Conservation (phyloP, 2,888 invertebrate species). For the Agrotis exclamationis region DNA sequence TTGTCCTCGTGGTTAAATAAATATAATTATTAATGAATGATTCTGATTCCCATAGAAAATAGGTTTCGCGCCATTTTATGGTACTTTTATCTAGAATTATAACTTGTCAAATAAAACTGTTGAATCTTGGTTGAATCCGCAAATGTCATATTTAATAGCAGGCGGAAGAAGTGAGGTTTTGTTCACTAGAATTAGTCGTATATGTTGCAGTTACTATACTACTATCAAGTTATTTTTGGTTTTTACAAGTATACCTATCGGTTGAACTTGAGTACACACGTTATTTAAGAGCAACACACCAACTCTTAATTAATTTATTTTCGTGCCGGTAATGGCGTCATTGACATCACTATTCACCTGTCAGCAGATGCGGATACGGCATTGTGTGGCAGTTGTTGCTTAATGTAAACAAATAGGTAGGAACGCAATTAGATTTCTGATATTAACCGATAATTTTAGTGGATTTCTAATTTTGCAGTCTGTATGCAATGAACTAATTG, state of each 20-base stretch:
- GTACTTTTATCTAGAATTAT: background rate
- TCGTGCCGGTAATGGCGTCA: slow-evolving; percentile 41
- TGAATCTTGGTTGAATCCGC: too few relatives aligned
- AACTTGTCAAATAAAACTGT: background rate
- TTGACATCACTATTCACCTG: slow-evolving; percentile 30
- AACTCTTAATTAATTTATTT: slow-evolving; percentile 7
- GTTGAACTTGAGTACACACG: background rate
- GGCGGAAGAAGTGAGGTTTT: too few relatives aligned
- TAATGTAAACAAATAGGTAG: slow-evolving; percentile 16
- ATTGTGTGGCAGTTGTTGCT: slow-evolving; percentile 12
- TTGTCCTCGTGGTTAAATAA: slow-evolving; percentile 52
- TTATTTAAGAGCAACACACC: background rate
- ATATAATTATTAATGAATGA: slow-evolving; percentile 24
- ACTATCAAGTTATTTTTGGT: background rate
- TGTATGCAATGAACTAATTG: background rate
- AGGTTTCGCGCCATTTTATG: slow-evolving; percentile 13
- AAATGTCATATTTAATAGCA: too few relatives aligned
- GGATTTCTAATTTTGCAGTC: background rate
- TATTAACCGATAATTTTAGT: background rate
- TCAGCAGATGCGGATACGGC: slow-evolving; percentile 26
- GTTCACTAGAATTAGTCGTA: background rate
- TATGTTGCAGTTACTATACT: background rate
- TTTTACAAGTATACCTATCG: background rate
- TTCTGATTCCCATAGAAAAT: slow-evolving; percentile 25
- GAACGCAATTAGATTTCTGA: slow-evolving; percentile 16